These are phyloP conservation scores for Phaonia tiefii DNA, from an alignment of 2,888 invertebrate genomes.

Conservation along the genomic window DNA sequence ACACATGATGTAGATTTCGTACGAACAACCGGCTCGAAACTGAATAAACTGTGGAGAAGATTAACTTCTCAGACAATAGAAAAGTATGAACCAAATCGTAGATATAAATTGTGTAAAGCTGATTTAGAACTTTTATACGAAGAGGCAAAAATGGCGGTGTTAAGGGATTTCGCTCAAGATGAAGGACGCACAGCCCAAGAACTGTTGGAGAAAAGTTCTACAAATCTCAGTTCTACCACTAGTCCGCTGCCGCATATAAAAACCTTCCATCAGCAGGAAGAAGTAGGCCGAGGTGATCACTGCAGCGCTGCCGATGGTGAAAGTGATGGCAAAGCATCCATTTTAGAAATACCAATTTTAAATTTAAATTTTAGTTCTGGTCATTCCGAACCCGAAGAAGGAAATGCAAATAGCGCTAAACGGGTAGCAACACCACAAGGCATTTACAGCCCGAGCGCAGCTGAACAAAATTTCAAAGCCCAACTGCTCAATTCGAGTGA, in stretches of 20 bases:
- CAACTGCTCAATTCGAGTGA: conserved; percentile 47
- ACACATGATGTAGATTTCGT: conserved; percentile 69
- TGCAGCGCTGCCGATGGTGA: neutral
- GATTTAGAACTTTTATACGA: conserved; percentile 80
- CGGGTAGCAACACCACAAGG: conserved; percentile 55
- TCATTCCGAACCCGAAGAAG: conserved; percentile 70
- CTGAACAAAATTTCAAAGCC: conserved; percentile 68
- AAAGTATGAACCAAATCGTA: conserved; percentile 78
- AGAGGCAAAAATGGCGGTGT: conserved; percentile 77
- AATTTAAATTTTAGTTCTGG: conserved; percentile 73
- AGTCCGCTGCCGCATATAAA: neutral
- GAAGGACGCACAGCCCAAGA: conserved; percentile 71
- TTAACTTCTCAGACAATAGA: conserved; percentile 79
- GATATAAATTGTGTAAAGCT: conserved; percentile 79
- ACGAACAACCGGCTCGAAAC: conserved; percentile 76
- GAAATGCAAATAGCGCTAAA: conserved; percentile 57
- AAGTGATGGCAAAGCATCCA: neutral
- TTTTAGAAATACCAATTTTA: conserved; percentile 70
- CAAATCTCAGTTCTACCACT: conserved; percentile 12
- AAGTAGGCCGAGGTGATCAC: no score
- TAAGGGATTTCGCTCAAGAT: conserved; percentile 72
- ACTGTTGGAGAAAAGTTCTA: conserved; percentile 69
- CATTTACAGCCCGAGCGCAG: conserved; percentile 71
- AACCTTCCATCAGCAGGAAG: neutral
- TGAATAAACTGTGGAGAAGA: conserved; percentile 81